A percentile compares a stretch with the other conserved stretches of the same genome.
Evolutionary conservation across 2,797 vertebrate genomes (phyloP).

Genomic region (Lemur catta): DNA sequence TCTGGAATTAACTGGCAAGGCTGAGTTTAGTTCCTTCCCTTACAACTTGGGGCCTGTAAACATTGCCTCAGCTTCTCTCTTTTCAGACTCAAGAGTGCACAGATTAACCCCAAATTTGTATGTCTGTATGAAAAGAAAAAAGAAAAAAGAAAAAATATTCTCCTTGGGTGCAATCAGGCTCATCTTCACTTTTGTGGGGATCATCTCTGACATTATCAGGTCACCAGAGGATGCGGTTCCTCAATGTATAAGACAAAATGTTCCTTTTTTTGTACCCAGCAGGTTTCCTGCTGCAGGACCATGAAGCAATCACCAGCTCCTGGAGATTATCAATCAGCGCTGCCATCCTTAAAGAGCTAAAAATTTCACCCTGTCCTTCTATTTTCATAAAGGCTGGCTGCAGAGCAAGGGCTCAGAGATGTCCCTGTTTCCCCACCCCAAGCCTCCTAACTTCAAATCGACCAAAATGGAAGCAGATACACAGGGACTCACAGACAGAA

Average conservation of each 20-base stretch:
- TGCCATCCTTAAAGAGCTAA: conserved; percentile 42
- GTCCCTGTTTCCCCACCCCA: not conserved
- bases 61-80: not conserved
- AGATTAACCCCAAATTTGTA: not conserved
- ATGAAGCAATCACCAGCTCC: conserved; percentile 48
- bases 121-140: conserved; percentile 40
- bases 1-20: not conserved
- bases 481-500: not conserved
- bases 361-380: conserved; percentile 60
- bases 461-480: not conserved
- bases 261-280: conserved; percentile 56
- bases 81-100: not conserved
- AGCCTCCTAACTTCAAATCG: not conserved
- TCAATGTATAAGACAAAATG: conserved; percentile 71
- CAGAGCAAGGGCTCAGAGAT: conserved; percentile 35
- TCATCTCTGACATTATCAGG: conserved; percentile 62
- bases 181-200: conserved; percentile 38
- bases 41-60: not conserved
- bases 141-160: conserved; percentile 20
- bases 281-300: conserved; percentile 56
- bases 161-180: conserved; percentile 30
- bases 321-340: conserved; percentile 66
- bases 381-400: conserved; percentile 53
- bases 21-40: not conserved
- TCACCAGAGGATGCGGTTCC: conserved; percentile 54